Evolutionary conservation across 1,140 invertebrate species (phyloP), one percentile per base, ranked within the genome.

Genomic region (Macrosteles quadrilineatus): DNA sequence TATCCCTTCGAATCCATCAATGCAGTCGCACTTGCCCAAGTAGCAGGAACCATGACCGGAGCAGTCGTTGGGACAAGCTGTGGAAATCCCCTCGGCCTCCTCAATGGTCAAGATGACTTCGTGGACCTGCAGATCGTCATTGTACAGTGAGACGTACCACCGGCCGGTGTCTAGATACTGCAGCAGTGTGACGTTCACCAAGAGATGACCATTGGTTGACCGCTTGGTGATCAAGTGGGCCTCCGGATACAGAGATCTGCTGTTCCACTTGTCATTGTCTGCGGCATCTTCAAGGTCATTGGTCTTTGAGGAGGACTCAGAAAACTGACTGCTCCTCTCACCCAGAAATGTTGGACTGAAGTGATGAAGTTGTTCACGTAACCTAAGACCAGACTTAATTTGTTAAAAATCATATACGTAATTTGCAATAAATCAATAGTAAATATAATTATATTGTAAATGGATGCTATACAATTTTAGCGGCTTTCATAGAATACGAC

Each of bases 111-210:
- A 64, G 55, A 90, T 88, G 1, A 96, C 90, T 75, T 87, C 90
- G 78, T 96, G 90, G 21, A 92, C 86, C 72, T 92, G 87, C 9
- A 94, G 82, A 77, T 95, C 94, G 79, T 98, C 97, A 82, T 98
- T 98, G 81, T 97, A 98, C 69, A 98, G 87, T 2, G 94, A 94
- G 32, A 98, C 85, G 83, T 96, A 98, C 97, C 96, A 98, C 68
- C 91, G 86, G 4, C 97, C 97, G 14, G 91, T 91, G 78, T 97
- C 94, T 71, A 98, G 82, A 80, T 94, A 95, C 78, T 96, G 91
- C 50, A 95, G 82, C 68, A 96, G 84, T 66, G 90, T 93, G 14
- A 94, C 91, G 62, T 74, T 74, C 2, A 74, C 73, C 6, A 69
- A 27, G 45, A 69, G 21, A 19, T 50, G 47, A 11, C 47, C 47